Conservation (phyloP, 2,797 vertebrate species). For the Pogonophryne albipinna region DNA sequence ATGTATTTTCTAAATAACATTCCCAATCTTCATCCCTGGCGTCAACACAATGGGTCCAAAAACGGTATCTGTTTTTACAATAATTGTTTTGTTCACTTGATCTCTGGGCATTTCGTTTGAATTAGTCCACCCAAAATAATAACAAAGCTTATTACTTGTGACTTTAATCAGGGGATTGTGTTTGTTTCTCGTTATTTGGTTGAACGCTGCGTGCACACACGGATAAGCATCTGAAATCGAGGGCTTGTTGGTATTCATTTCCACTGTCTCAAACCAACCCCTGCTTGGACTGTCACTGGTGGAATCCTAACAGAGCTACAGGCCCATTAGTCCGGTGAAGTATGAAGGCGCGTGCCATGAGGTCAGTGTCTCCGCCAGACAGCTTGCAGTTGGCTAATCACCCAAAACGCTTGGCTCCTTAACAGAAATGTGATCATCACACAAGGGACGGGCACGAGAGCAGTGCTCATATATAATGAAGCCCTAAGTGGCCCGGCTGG, state of each 20-base stretch:
- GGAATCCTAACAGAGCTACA: slow-evolving; percentile 51
- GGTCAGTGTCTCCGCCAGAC: slow-evolving; percentile 54
- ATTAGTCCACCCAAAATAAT: slow-evolving; percentile 11
- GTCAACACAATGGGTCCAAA: too few species aligned
- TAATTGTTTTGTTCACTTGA: neutral
- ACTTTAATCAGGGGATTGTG: slow-evolving; percentile 6
- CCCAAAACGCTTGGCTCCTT: slow-evolving; percentile 45
- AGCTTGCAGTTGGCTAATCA: slow-evolving; percentile 64
- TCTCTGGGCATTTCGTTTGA: neutral
- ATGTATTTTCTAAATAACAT: too few species aligned
- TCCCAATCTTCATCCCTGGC: too few species aligned
- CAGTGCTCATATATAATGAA: slow-evolving; percentile 47
- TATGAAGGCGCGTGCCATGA: slow-evolving; percentile 45
- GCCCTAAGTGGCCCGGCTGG: slow-evolving; percentile 7
- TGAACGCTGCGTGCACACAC: neutral
- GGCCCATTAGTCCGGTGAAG: slow-evolving; percentile 69
- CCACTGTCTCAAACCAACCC: slow-evolving; percentile 9
- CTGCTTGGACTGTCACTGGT: slow-evolving; percentile 49
- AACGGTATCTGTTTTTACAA: too few species aligned
- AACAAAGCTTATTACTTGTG: slow-evolving; percentile 4
- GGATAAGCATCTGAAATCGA: neutral
- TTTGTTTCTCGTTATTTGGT: neutral
- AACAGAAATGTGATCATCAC: slow-evolving; percentile 52
- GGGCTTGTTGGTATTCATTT: slow-evolving; percentile 27
- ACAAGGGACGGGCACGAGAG: slow-evolving; percentile 25